Percentiles rank a stretch among this genome's conserved stretches.
Evolutionary conservation across 2,888 invertebrate genomes (phyloP).

Genomic region (Alcis repandata): DNA sequence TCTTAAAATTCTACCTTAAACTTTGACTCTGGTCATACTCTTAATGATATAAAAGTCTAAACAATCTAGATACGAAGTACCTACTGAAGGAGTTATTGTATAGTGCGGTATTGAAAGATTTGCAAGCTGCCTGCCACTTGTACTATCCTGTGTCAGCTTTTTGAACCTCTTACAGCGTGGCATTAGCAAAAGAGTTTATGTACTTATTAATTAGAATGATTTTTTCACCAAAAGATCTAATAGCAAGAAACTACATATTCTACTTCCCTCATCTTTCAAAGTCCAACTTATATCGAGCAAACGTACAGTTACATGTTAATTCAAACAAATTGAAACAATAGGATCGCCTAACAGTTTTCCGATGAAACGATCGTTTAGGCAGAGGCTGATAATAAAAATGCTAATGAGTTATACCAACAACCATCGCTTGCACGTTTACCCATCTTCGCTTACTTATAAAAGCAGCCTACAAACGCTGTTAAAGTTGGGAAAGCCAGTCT

Average conservation of each 20-base stretch:
- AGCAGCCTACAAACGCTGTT: slow-evolving; percentile 55
- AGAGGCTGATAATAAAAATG: slow-evolving; percentile 60
- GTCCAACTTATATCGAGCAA: not conserved
- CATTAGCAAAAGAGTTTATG: not conserved
- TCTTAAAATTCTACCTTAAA: too few species aligned
- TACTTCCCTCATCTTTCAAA: not conserved
- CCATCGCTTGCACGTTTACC: slow-evolving; percentile 66
- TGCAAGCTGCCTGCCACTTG: too few species aligned
- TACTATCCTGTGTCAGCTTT: too few species aligned
- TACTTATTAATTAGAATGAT: not conserved
- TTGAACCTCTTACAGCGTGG: too few species aligned
- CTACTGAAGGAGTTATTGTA: too few species aligned
- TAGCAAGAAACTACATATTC: not conserved
- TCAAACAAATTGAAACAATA: slow-evolving; percentile 46
- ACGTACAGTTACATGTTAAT: slow-evolving; percentile 42
- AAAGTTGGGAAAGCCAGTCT: slow-evolving; percentile 52
- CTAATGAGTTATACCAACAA: slow-evolving; percentile 59
- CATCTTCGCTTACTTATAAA: slow-evolving; percentile 55
- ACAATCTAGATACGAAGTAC: too few species aligned
- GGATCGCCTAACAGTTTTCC: slow-evolving; percentile 52
- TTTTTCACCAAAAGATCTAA: not conserved
- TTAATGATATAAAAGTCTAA: too few species aligned
- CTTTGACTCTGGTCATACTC: too few species aligned
- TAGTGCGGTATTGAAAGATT: too few species aligned
- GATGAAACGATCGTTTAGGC: slow-evolving; percentile 57